Evolutionary conservation across 2,888 invertebrate species (phyloP).

Genomic region (Xylophagus ater): DNA sequence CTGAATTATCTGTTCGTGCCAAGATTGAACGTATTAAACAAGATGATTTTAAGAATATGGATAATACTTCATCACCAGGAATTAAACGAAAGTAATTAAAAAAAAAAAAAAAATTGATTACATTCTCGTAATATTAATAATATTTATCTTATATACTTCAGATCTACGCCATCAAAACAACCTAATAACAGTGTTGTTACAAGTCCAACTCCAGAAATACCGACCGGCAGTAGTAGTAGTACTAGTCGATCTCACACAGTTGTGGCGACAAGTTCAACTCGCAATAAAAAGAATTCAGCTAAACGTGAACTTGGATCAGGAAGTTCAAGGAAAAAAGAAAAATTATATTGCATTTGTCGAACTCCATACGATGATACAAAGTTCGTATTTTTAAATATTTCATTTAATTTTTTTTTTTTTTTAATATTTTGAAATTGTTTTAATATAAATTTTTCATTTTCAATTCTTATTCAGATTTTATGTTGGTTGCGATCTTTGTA

Average conservation of each 20-base stretch:
- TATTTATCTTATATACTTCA: constrained; percentile 1
- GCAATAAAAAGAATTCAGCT: constrained; percentile 20
- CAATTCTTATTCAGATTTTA: constrained; percentile 65
- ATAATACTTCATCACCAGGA: constrained; percentile 6
- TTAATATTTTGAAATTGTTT: constrained; percentile 12
- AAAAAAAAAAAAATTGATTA: constrained; percentile 2
- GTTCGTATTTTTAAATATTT: constrained; percentile 41
- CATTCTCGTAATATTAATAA: constrained; percentile 1
- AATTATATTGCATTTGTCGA: constrained; percentile 81
- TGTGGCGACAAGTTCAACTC: constrained; percentile 5
- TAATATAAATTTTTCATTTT: neutral
- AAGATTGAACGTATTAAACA: constrained; percentile 44
- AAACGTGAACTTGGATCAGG: constrained; percentile 17
- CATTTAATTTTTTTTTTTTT: neutral
- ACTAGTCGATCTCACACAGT: too few relatives aligned
- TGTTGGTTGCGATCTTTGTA: constrained; percentile 94
- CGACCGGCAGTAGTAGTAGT: too few relatives aligned
- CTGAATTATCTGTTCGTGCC: constrained; percentile 57
- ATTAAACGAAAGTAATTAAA: constrained; percentile 1
- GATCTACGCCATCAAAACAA: constrained; percentile 10
- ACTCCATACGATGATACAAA: constrained; percentile 93
- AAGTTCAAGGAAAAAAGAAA: constrained; percentile 52
- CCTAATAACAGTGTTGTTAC: too few relatives aligned
- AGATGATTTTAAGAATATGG: constrained; percentile 13
- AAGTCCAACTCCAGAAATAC: too few relatives aligned